These are phyloP conservation scores for Myocastor coypus DNA, from an alignment of 2,113 vertebrate species.

Conservation along the genomic window DNA sequence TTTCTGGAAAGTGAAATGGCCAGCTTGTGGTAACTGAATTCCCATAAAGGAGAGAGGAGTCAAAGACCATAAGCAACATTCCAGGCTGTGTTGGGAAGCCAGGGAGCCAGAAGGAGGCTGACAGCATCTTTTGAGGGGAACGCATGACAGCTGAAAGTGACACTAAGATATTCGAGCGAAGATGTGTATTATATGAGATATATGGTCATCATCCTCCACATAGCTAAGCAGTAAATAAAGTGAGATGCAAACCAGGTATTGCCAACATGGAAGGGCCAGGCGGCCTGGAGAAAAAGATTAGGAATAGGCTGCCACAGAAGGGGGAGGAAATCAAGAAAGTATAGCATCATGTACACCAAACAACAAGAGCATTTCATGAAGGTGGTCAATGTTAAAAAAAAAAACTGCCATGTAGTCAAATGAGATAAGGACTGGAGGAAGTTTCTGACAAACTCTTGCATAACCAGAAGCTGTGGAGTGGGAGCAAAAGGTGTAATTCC, in stretches of 20 bases:
- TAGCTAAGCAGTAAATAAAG: background rate
- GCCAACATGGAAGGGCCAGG: background rate
- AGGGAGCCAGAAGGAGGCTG: background rate
- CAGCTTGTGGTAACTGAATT: background rate
- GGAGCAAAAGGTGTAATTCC: background rate
- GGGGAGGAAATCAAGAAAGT: background rate
- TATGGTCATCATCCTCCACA: background rate
- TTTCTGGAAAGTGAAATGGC: constrained; percentile 6
- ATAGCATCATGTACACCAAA: background rate
- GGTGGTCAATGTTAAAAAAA: background rate
- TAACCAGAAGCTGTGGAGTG: background rate
- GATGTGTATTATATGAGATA: background rate
- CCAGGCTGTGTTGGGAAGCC: background rate
- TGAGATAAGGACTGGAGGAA: background rate
- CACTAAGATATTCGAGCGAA: background rate
- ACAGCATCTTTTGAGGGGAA: background rate
- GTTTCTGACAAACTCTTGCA: background rate
- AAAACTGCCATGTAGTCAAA: constrained; percentile 21
- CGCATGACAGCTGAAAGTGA: background rate
- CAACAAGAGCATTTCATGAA: background rate
- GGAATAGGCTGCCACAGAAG: background rate
- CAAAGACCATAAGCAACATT: background rate
- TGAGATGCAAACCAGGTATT: background rate
- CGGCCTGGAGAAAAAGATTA: background rate
- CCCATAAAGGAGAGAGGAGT: background rate